These are phyloP conservation scores for Anoplopoma fimbria DNA, from an alignment of 2,113 vertebrate genomes.

Conservation along the genomic window DNA sequence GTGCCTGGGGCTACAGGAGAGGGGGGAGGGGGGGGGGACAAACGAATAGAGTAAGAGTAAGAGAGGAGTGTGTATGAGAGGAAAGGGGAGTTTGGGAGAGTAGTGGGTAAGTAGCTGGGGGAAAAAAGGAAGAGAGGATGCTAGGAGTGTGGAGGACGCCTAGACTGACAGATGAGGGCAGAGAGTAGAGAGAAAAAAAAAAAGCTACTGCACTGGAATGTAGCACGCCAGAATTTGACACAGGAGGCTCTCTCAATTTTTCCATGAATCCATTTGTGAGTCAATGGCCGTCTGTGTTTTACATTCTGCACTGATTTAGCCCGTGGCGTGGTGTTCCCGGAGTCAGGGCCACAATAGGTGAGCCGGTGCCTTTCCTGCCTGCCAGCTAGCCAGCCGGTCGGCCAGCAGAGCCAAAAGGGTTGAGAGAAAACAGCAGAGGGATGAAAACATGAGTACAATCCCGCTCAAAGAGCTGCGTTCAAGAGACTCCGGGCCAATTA, in stretches of 20 bases:
- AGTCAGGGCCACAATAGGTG: constrained; percentile 63
- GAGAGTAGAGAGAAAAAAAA: neutral
- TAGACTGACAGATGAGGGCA: constrained; percentile 47
- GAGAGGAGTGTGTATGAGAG: neutral
- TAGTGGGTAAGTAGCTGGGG: no score
- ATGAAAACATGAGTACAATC: constrained; percentile 55
- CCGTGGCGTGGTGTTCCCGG: constrained; percentile 55
- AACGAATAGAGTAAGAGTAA: neutral
- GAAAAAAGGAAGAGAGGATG: constrained; percentile 3
- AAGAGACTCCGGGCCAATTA: constrained; percentile 76
- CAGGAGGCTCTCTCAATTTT: constrained; percentile 57
- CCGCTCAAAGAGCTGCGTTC: constrained; percentile 62
- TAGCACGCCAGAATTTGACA: constrained; percentile 49
- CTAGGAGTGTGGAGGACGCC: constrained; percentile 18
- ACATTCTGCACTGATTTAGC: constrained; percentile 74
- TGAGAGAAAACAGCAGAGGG: constrained; percentile 44
- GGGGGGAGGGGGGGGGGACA: neutral
- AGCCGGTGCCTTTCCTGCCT: constrained; percentile 47
- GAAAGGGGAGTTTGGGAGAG: neutral
- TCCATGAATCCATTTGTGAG: constrained; percentile 75
- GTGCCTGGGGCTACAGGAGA: constrained; percentile 60
- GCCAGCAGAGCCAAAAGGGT: constrained; percentile 47
- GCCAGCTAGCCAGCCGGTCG: constrained; percentile 27
- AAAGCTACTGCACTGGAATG: constrained; percentile 19
- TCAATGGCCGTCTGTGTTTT: constrained; percentile 79